Conservation (phyloP, 2,888 invertebrate species). For the Patella depressa region DNA sequence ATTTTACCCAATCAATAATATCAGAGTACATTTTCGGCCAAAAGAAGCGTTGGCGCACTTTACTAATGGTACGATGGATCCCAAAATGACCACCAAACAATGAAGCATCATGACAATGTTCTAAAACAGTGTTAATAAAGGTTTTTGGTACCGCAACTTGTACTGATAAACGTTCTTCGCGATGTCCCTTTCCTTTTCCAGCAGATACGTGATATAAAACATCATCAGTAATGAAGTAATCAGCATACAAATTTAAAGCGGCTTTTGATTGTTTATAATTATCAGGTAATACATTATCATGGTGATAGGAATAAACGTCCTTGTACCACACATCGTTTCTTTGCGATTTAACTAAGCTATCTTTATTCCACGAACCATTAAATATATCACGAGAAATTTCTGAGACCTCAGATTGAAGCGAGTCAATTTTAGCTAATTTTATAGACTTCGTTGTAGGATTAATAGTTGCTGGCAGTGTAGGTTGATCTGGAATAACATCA, state of each 20-base stretch:
- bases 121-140: not conserved
- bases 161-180: not conserved
- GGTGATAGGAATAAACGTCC: not conserved
- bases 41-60: not conserved
- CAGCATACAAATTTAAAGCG: not conserved
- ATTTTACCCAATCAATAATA: not conserved
- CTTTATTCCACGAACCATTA: not conserved
- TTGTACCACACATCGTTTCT: not conserved
- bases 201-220: not conserved
- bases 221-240: not conserved
- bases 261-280: not conserved
- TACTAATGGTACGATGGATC: not conserved
- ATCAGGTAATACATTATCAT: not conserved
- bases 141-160: not conserved
- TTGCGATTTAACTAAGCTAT: not conserved
- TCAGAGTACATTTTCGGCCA: not conserved
- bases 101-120: not conserved
- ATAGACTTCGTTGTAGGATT: not conserved
- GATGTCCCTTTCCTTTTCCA: not conserved
- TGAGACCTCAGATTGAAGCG: not conserved
- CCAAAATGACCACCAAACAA: not conserved
- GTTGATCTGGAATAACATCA: not conserved
- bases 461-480: not conserved
- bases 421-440: not conserved
- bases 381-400: not conserved